Evolutionary conservation across 1,140 invertebrate genomes (phyloP), one percentile per base, ranked within the genome.

Genomic region (Lepidurus couesii): DNA sequence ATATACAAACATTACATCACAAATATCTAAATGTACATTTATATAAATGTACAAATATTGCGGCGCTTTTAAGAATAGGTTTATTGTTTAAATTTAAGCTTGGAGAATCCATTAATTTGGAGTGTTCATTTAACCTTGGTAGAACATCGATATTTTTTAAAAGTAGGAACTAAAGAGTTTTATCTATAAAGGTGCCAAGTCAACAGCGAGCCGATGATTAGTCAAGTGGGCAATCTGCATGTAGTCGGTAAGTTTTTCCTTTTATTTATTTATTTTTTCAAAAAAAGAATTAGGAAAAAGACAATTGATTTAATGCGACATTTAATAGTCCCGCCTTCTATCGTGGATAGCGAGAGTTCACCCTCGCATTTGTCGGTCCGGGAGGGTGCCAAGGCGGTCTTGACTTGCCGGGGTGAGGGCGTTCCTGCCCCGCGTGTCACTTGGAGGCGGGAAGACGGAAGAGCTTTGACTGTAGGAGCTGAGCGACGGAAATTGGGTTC

Each of bases 161-260:
- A 34, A 34, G 34, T 34, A 34, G 2, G 26, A 65, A 65, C 16
- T 13, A 65, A 16, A n/a, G 53, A 13, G 16, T 65, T 65, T 65
- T 65, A 7, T 65, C 13, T n/a, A 13, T 13, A 65, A n/a, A 65
- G 53, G 53, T 75, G 75, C 84, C 93, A 95, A 88, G 91, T 97
- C 77, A 97, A 97, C 85, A 95, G 95, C 21, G 94, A 95, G 84
- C 95, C 95, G 0, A 97, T 97, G 94, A 96, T 96, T 80, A 95
- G 92, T 83, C 94, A 95, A 90, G 93, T 95, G 9, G 96, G 95
- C 78, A 95, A 94, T 84, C 88, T 98, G 7, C 92, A 97, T 88
- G 94, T 98, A 80, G 93, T 96, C 75, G 95, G 96, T 97, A 85
- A 91, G 92, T 89, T 44, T 79, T 11, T 75, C n/a, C 78, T 26